These are phyloP conservation scores for Cochlearius cochlearius DNA, from an alignment of 2,113 vertebrate species.

Conservation along the genomic window DNA sequence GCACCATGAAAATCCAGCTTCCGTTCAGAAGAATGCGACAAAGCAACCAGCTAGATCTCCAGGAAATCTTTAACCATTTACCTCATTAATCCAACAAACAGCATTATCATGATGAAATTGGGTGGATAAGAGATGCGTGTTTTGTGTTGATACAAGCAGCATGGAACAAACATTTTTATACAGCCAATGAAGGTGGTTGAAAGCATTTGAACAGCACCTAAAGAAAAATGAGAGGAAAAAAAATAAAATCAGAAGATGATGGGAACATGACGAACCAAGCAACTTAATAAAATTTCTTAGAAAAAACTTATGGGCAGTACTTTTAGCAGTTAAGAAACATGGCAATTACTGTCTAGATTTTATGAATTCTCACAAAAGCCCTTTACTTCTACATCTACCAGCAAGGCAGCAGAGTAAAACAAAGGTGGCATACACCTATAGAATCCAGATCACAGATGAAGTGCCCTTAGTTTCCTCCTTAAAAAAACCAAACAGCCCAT, in stretches of 20 bases:
- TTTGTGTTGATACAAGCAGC: conserved; percentile 93
- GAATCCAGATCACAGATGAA: background rate
- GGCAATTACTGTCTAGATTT: background rate
- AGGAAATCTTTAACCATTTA: conserved; percentile 13
- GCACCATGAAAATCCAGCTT: background rate
- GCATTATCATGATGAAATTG: conserved; percentile 95
- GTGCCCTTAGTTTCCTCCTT: background rate
- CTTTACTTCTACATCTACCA: background rate
- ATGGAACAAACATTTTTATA: conserved; percentile 88
- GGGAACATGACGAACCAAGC: background rate
- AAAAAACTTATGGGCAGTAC: background rate
- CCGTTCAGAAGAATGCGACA: accelerated
- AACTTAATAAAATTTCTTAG: background rate
- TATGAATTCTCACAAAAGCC: background rate
- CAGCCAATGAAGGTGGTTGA: conserved; percentile 92
- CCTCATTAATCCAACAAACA: conserved; percentile 97
- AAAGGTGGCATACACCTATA: background rate
- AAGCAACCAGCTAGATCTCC: background rate
- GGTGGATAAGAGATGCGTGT: conserved; percentile 85
- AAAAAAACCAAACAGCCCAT: background rate
- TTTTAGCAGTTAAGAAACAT: background rate
- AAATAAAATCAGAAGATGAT: background rate
- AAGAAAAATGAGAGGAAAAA: background rate
- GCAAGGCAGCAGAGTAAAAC: background rate
- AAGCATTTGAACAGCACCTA: conserved; percentile 96